Evolutionary conservation across 1,140 invertebrate genomes (phyloP), one percentile per base, ranked within the genome.

Genomic region (Archivesica marissinica): DNA sequence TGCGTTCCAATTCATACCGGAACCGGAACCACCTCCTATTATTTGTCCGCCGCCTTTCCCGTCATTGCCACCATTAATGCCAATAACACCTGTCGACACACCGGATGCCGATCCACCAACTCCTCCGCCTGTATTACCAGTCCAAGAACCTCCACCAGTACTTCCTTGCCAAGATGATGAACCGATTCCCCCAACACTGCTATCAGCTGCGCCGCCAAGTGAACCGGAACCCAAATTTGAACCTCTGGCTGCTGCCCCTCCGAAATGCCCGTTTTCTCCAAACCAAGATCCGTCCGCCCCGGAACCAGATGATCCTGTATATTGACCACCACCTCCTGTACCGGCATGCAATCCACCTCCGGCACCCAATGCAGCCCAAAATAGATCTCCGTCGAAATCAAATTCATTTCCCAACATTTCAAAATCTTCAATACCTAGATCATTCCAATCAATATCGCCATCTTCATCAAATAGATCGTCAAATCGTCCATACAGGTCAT

Each of bases 331-430:
- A 20, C 35, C 28, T 2, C 61, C 61, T 30, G 17, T n/a, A n/a
- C n/a, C n/a, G n/a, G n/a, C n/a, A n/a, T n/a, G n/a, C 15, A 35
- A 15, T 0, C 59, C 59, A 35, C 30, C 28, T 7, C 54, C 54
- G 23, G 50, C 50, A 4, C 54, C 54, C 54, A 23, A 59, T 35
- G 59, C 33, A n/a, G 13, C n/a, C 68, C 68, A 72, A 7, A 47
- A 25, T 41, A 72, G n/a, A 72, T 41, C 68, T 15, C 68, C 50
- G 44, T 61, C 75, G 15, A 77, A 28, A 54, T 61, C 33, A 25
- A 59, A 61, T 39, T 44, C 75, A 44, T 61, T 17, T 44, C 75
- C 75, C 39, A 72, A 50, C 68, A 72, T 72, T 47, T 72, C 41
- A 47, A 72, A 47, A 44, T 72, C 68, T 3, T 72, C 41, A 72